A percentile compares a stretch with the other conserved stretches of the same genome.
phyloP scores from a whole-genome alignment of 2,797 vertebrate species.

The Pseudomugil tenellus region DNA sequence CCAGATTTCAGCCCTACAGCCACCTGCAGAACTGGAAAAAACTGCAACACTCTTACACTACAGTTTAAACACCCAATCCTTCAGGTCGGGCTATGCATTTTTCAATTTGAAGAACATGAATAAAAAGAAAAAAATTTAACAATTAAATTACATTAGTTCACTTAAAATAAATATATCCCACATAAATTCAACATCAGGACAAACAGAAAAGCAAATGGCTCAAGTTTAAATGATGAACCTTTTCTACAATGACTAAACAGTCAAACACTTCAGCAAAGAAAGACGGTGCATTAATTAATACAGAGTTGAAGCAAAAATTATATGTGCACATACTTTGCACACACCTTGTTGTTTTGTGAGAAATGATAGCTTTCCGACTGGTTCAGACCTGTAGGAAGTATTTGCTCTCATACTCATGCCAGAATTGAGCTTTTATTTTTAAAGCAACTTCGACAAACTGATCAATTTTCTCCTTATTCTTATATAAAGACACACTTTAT shows the following conservation, averaged over 20 bases:
- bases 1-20: no score
- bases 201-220: neutral
- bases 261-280: neutral
- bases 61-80: no score
- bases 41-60: no score
- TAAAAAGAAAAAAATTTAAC: no score
- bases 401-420: neutral
- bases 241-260: conserved; percentile 1
- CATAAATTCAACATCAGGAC: neutral
- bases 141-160: neutral
- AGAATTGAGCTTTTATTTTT: conserved; percentile 17
- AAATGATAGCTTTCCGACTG: neutral
- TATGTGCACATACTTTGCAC: neutral
- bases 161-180: neutral
- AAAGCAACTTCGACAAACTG: conserved; percentile 4
- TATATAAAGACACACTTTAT: no score
- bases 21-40: no score
- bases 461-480: neutral
- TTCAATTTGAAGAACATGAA: no score
- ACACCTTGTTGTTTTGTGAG: neutral
- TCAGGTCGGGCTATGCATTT: no score
- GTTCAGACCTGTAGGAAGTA: neutral
- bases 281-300: neutral
- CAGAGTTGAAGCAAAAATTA: neutral
- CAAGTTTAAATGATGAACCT: neutral